Evolutionary conservation across 2,113 vertebrate genomes (phyloP), one percentile per base, ranked within the genome.

Genomic region (Trogon surrucura): DNA sequence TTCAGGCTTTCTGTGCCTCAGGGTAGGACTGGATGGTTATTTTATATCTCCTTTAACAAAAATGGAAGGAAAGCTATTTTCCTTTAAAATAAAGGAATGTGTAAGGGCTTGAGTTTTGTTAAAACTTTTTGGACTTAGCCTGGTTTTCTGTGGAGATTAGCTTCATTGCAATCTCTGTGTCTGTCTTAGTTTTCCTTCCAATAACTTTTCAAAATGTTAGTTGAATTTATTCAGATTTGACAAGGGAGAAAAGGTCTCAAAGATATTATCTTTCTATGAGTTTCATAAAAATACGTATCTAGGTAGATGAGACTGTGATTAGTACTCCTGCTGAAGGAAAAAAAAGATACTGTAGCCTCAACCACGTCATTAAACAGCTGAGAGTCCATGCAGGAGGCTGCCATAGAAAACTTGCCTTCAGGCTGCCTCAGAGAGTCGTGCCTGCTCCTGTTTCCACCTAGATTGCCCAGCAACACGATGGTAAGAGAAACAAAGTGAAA

Each of bases 211-310:
- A 83, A 86, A 89, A 67, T 30, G 80, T 93, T 94, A 77, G 64
- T 80, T 94, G 77, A 92, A 95, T 93, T 95, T 94, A 96, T 95
- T 94, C 91, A 93, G 88, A 94, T 95, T 94, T 95, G 94, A 88
- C 91, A 91, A 77, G 92, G 92, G 80, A 96, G 88, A 71, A 93
- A 88, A 91, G 92, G 94, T 94, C 95, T 97, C 96, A 94, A 88
- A 86, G 91, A 94, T 95, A 95, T 80, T 96, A 94, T 84, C 69
- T 92, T 91, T 56, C 51, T 93, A 70, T 81, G 83, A 95, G 53
- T 96, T 96, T 97, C 94, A 95, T 95, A 93, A 96, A 96, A 96
- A 89, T 32, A 94, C 77, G 83, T 34, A 78, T 80, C 80, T 54
- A 56, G 92, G 30, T 80, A 92, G 92, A 91, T 88, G 83, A 95